A percentile compares a stretch with the other conserved stretches of the same genome.
Evolutionary conservation across 1,140 invertebrate species (phyloP).

Genomic region (Apis dorsata): DNA sequence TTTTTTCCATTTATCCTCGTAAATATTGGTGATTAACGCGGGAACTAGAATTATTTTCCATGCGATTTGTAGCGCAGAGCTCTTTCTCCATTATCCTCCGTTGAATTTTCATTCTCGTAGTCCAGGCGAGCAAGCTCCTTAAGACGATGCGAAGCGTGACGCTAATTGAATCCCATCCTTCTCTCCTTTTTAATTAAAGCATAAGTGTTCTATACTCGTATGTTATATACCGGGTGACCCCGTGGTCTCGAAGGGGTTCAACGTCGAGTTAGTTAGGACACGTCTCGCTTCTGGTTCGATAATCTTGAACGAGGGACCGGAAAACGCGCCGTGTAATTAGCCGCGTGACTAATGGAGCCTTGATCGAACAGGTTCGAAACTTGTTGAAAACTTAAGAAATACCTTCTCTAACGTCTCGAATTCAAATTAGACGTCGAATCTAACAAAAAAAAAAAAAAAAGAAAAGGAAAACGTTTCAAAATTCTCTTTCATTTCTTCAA

Average conservation of each 20-base stretch:
- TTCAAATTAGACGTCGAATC: no score
- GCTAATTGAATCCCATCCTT: constrained; percentile 48
- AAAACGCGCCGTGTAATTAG: no score
- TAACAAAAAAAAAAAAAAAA: no score
- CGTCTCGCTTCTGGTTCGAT: background rate
- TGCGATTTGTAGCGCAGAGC: constrained; percentile 10
- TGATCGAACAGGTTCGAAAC: no score
- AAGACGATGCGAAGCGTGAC: constrained; percentile 12
- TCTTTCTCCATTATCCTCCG: background rate
- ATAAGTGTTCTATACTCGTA: constrained; percentile 1
- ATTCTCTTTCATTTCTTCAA: no score
- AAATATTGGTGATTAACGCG: background rate
- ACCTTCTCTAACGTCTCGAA: background rate
- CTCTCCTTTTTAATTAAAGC: constrained; percentile 45
- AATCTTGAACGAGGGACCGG: background rate
- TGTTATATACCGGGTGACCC: background rate
- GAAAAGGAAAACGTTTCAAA: no score
- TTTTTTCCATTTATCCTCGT: background rate
- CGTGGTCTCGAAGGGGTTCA: background rate
- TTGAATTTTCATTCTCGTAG: constrained; percentile 29
- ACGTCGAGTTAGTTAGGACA: background rate
- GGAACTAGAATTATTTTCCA: background rate
- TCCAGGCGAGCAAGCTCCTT: background rate
- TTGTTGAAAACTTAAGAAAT: no score
- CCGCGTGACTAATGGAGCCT: no score